Percentiles rank a stretch among this genome's conserved stretches.
phyloP scores from a whole-genome alignment of 2,797 vertebrate genomes.

The Oceanodroma leucorhoa region DNA sequence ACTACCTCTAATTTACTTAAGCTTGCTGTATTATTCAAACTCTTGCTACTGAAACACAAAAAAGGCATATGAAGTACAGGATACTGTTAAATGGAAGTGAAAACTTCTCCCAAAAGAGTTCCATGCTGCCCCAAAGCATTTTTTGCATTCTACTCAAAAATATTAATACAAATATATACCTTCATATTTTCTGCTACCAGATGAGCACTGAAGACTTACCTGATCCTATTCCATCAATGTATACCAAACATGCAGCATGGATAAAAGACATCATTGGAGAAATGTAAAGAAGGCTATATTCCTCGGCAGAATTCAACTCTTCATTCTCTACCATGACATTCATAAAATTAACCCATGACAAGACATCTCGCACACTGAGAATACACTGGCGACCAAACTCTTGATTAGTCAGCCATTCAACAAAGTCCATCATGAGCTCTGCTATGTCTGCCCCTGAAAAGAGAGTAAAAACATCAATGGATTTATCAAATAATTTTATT shows the following conservation, averaged over 20 bases:
- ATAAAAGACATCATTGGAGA: slow-evolving; percentile 86
- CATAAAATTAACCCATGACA: slow-evolving; percentile 95
- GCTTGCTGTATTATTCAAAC: background rate
- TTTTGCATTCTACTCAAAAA: background rate
- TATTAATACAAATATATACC: background rate
- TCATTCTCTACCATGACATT: slow-evolving; percentile 82
- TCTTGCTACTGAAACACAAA: background rate
- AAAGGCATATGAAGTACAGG: background rate
- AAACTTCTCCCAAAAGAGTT: background rate
- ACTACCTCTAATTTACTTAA: background rate
- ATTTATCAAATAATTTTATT: background rate
- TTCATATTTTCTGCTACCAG: background rate
- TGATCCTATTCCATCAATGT: slow-evolving; percentile 93
- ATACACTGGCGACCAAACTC: slow-evolving; percentile 91
- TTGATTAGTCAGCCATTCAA: slow-evolving; percentile 90
- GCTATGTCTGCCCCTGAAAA: slow-evolving; percentile 84
- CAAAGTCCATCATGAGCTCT: slow-evolving; percentile 93
- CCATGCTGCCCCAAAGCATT: background rate
- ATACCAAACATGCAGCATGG: slow-evolving; percentile 93
- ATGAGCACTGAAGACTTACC: slow-evolving; percentile 74
- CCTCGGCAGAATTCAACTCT: slow-evolving; percentile 70
- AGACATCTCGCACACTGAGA: slow-evolving; percentile 89
- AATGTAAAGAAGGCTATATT: slow-evolving; percentile 59
- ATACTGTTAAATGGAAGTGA: background rate
- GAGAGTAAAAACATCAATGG: background rate